phyloP scores from a whole-genome alignment of 2,888 invertebrate species.

The Empis stercorea region DNA sequence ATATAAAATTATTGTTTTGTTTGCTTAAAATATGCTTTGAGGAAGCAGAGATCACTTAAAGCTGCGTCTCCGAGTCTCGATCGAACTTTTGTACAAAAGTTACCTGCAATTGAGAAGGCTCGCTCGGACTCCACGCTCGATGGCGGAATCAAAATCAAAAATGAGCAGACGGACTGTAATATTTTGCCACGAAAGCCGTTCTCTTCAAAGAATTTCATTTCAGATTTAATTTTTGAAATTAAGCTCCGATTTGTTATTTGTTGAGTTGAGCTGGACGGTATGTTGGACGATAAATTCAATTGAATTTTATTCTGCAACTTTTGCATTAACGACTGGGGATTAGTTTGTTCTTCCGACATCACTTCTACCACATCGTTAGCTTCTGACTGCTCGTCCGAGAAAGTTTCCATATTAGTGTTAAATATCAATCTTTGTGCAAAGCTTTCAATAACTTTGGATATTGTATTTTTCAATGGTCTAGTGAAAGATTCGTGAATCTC shows the following conservation, averaged over 20 bases:
- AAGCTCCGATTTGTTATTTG: neutral
- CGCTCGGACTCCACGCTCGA: neutral
- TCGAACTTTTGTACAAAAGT: neutral
- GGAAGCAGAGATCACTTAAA: neutral
- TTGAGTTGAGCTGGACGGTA: neutral
- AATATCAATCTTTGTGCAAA: neutral
- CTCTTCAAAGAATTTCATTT: conserved; percentile 1
- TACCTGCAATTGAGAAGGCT: neutral
- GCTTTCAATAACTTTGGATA: neutral
- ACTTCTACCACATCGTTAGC: neutral
- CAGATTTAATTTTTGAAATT: conserved; percentile 1
- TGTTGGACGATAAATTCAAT: neutral
- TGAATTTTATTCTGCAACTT: neutral
- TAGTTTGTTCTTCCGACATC: neutral
- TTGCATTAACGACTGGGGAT: neutral
- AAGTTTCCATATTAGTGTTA: neutral
- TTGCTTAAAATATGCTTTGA: neutral
- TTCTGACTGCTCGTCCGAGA: neutral
- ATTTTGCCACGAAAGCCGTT: neutral
- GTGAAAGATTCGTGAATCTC: neutral
- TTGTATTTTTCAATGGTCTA: neutral
- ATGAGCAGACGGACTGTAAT: neutral
- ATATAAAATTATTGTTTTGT: neutral
- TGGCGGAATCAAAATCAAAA: neutral
- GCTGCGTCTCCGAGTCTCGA: neutral